A percentile compares a stretch with the other conserved stretches of the same genome.
Evolutionary conservation across 2,797 vertebrate species (phyloP).

Genomic region (Potorous gilbertii): DNA sequence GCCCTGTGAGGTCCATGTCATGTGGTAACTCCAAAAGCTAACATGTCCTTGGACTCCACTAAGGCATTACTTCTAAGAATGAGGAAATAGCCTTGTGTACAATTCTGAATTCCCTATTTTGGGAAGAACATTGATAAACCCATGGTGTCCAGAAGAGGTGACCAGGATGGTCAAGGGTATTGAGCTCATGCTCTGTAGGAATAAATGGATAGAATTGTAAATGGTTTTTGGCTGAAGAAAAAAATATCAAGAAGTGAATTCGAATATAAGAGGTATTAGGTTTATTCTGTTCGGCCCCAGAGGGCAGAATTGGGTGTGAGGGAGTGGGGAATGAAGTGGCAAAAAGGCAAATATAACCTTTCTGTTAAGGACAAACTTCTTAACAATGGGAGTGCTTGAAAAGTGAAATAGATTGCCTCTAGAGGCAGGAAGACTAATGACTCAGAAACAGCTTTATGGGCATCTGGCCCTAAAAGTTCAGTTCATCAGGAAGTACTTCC

Average conservation of each 20-base stretch:
- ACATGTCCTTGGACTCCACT: background rate
- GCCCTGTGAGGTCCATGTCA: background rate
- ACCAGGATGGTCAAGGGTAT: background rate
- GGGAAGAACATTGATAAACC: background rate
- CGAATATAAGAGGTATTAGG: background rate
- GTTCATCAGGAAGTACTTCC: background rate
- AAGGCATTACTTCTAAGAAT: background rate
- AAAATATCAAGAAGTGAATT: background rate
- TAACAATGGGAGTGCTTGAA: background rate
- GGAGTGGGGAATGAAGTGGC: background rate
- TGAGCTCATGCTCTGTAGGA: background rate
- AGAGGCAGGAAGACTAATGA: background rate
- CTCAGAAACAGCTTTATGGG: background rate
- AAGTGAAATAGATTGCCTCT: background rate
- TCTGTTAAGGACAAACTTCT: background rate
- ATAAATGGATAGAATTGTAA: background rate
- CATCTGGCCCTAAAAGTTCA: background rate
- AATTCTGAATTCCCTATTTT: background rate
- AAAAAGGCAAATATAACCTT: background rate
- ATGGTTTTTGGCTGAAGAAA: background rate
- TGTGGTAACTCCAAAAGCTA: background rate
- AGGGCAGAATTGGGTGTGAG: background rate
- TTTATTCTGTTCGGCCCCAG: background rate
- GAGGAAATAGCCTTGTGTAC: background rate
- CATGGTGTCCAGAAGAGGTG: background rate